A percentile compares a stretch with the other conserved stretches of the same genome.
phyloP scores from a whole-genome alignment of 30 jellyfish, hydroid and myxozoan species.

The Mastigias papua region DNA sequence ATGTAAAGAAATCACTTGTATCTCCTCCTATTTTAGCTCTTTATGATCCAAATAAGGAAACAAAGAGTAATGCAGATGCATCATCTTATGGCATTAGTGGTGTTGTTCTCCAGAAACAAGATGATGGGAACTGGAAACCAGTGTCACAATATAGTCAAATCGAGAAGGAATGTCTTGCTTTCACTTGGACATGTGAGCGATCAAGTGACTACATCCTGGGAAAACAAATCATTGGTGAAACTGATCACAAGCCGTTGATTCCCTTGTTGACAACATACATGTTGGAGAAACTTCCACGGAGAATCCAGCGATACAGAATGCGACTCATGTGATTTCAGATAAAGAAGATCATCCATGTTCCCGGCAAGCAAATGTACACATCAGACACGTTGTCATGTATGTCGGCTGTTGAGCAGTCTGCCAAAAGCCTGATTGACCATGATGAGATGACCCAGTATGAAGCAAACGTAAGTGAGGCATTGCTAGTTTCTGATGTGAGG shows the following conservation, averaged over 20 bases:
- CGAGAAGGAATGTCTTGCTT: constrained; percentile 63
- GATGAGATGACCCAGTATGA: constrained; percentile 27
- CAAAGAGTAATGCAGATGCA: constrained; percentile 5
- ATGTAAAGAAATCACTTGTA: constrained; percentile 43
- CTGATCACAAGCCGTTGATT: constrained; percentile 71
- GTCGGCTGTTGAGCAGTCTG: constrained; percentile 34
- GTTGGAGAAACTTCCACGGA: constrained; percentile 45
- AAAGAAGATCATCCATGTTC: constrained; percentile 44
- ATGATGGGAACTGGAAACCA: constrained; percentile 65
- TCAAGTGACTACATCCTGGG: constrained; percentile 58
- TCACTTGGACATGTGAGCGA: constrained; percentile 24
- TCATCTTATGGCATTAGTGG: constrained; percentile 20
- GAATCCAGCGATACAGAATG: constrained; percentile 49
- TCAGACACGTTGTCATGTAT: constrained; percentile 58
- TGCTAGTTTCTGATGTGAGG: constrained; percentile 49
- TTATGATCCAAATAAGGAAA: constrained; percentile 41
- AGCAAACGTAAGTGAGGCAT: constrained; percentile 26
- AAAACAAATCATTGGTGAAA: constrained; percentile 58
- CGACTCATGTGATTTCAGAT: constrained; percentile 57
- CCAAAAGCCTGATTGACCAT: constrained; percentile 41
- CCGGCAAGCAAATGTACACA: constrained; percentile 70
- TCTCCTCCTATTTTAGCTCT: constrained; percentile 66
- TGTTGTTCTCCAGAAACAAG: constrained; percentile 56
- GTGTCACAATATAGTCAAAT: constrained; percentile 63
- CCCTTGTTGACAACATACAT: constrained; percentile 68